Conservation (phyloP, 2,888 invertebrate genomes). For the Drosophila eohydei region DNA sequence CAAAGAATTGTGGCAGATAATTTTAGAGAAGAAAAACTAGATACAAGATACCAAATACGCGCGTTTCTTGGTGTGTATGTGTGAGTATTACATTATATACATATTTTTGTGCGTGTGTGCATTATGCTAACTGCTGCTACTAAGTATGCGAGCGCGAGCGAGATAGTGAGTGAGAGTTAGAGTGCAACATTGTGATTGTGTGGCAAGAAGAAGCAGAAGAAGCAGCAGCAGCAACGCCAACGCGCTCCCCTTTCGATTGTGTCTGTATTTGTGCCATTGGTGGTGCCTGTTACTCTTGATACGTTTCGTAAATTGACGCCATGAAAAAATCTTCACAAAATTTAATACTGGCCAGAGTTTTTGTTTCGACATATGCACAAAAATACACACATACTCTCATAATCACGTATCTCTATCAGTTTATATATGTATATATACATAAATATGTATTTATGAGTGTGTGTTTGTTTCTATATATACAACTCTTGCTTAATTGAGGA, state of each 20-base stretch:
- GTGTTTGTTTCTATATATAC: conserved; percentile 2
- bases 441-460: not conserved
- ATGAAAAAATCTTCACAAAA: conserved; percentile 52
- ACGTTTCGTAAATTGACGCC: conserved; percentile 56
- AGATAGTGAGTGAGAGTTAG: conserved; percentile 61
- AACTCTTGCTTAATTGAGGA: conserved; percentile 59
- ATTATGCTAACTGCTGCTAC: conserved; percentile 66
- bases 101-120: conserved; percentile 51
- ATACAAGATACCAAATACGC: conserved; percentile 57
- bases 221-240: conserved; percentile 42
- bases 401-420: conserved; percentile 18
- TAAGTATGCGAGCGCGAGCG: conserved; percentile 56
- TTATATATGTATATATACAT: not conserved
- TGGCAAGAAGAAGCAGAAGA: conserved; percentile 54
- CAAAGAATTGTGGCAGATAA: conserved; percentile 45
- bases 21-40: conserved; percentile 58
- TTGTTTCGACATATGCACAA: conserved; percentile 58
- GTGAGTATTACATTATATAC: conserved; percentile 56
- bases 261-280: conserved; percentile 39
- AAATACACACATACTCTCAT: conserved; percentile 16
- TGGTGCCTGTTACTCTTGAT: conserved; percentile 56
- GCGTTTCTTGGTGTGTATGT: conserved; percentile 34
- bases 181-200: conserved; percentile 66
- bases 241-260: conserved; percentile 56
- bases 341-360: conserved; percentile 40